phyloP scores from a whole-genome alignment of 2,797 vertebrate genomes.

The Megalops cyprinoides region DNA sequence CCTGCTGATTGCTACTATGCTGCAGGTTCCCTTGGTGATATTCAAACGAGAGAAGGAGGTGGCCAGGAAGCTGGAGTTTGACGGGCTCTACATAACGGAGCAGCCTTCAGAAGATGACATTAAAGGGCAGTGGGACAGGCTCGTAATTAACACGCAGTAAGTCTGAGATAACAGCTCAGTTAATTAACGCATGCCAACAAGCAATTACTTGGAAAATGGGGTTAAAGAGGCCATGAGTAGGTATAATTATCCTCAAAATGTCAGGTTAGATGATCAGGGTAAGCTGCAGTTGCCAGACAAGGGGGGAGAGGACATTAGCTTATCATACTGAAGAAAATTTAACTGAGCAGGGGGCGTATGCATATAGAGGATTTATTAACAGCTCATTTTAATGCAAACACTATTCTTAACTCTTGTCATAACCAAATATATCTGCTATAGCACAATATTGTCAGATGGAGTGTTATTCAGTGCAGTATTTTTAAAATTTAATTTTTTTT shows the following conservation, averaged over 20 bases:
- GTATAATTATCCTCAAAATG: constrained; percentile 37
- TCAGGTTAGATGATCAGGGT: constrained; percentile 22
- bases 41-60: constrained; percentile 94
- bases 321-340: constrained; percentile 13
- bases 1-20: background rate
- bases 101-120: constrained; percentile 93
- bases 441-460: background rate
- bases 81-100: constrained; percentile 90
- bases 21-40: constrained; percentile 88
- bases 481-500: background rate
- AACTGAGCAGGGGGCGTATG: background rate
- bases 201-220: constrained; percentile 23
- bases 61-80: constrained; percentile 90
- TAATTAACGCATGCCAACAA: constrained; percentile 26
- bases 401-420: background rate
- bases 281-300: constrained; percentile 20
- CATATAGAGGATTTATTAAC: constrained; percentile 7
- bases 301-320: constrained; percentile 7
- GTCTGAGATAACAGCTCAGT: constrained; percentile 50
- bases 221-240: constrained; percentile 26
- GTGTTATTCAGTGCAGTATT: constrained; percentile 4
- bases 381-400: background rate
- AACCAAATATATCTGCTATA: background rate
- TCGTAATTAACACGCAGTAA: constrained; percentile 94
- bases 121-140: constrained; percentile 91